Base-by-base conservation (phyloP, 2,113 vertebrate species). In the Mirza zaza region DNA sequence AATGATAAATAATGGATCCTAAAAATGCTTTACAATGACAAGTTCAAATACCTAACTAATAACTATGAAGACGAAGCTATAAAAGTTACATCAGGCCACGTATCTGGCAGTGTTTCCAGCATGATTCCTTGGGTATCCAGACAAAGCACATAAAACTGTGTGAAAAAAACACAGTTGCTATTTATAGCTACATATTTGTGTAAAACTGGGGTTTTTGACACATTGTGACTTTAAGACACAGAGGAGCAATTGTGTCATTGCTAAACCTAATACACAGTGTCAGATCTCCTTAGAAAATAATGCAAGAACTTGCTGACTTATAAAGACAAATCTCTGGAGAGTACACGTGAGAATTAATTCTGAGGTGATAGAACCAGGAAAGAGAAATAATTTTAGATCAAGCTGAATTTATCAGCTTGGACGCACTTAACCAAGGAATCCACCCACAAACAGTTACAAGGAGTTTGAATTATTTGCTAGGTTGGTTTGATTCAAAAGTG, bases 21-120 rank as follows among this genome's bases (percentile, higher is more conserved):
- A 70, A 68, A 76, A 70, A 75, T 70, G 20, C 42, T 65, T 83
- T 59, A 34, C 36, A 95, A 77, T 17, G 36, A 52, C 65, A 39
- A 65, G 79, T 55, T 93, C 77, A 94, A 85, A 85, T 68, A 95
- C 67, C 80, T 94, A 67, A 90, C 57, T 81, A 65, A 80, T 65
- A 93, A 48, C 50, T 71, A 2, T 61, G n/a, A 90, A 70, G 52
- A 61, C 5, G 5, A 48, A 77, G 39, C 21, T 25, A 70, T 90
- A 87, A 90, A 67, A 18, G 8, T 57, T 57, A 5, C 21, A 45
- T 15, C 36, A 39, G 70, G 76, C 68, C 50, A 59, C 3, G 0
- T 75, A 70, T 57, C 87, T 93, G 32, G 42, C 92, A 63, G 4
- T 34, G 42, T 36, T 48, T 42, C 34, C 10, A 48, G 61, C 45